Evolutionary conservation across 2,113 vertebrate genomes (phyloP).

Genomic region (human): GRCh38 chr3:141401501-141402000

Average conservation of each 20-base stretch:
- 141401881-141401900: neutral
- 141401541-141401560: neutral
- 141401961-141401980: neutral
- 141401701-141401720: neutral
- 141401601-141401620: neutral
- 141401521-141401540: neutral
- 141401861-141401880: neutral
- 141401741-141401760: neutral
- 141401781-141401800: neutral
- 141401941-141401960: neutral
- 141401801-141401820: neutral
- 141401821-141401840: neutral
- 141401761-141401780: neutral
- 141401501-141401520: neutral
- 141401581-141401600: neutral
- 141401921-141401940: neutral
- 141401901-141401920: slow-evolving; percentile 26
- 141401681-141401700: neutral
- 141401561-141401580: neutral
- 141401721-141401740: neutral
- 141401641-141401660: neutral
- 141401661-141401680: neutral
- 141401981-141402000: neutral
- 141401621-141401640: neutral
- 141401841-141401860: neutral